These are phyloP conservation scores for Chamaedrilus cognettii DNA, from an alignment of 2,888 invertebrate genomes.

Conservation along the genomic window DNA sequence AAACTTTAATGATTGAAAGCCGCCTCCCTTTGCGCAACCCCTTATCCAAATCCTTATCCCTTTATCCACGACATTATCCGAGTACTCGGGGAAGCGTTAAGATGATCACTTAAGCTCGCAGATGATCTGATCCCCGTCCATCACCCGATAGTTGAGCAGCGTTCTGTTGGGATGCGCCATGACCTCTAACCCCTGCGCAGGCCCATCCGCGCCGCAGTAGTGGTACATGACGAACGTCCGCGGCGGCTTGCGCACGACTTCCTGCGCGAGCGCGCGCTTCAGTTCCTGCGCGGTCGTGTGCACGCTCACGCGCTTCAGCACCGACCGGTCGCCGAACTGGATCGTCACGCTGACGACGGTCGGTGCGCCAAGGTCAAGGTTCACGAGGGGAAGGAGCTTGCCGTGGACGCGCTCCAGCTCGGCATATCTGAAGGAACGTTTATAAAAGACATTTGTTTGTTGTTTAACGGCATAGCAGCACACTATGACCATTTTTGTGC, in stretches of 20 bases:
- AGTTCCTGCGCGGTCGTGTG: slow-evolving; percentile 74
- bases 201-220: slow-evolving; percentile 71
- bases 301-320: slow-evolving; percentile 67
- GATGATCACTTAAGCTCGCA: slow-evolving; percentile 19
- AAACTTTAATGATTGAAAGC: no score
- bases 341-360: slow-evolving; percentile 67
- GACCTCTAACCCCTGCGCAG: neutral
- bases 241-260: slow-evolving; percentile 73
- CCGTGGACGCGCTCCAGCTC: slow-evolving; percentile 15
- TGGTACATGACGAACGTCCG: slow-evolving; percentile 87
- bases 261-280: slow-evolving; percentile 48
- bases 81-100: no score
- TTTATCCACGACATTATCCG: no score
- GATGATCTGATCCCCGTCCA: slow-evolving; percentile 16
- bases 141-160: slow-evolving; percentile 9
- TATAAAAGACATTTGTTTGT: neutral
- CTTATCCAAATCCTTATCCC: no score
- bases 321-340: slow-evolving; percentile 68
- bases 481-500: no score
- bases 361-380: slow-evolving; percentile 58
- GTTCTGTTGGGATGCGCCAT: slow-evolving; percentile 11
- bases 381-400: slow-evolving; percentile 10
- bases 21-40: no score
- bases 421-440: slow-evolving; percentile 67
- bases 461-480: no score